A percentile compares a stretch with the other conserved stretches of the same genome.
These are phyloP conservation scores for Phortica magna DNA, from an alignment of 2,888 invertebrate genomes.

Conservation along the genomic window DNA sequence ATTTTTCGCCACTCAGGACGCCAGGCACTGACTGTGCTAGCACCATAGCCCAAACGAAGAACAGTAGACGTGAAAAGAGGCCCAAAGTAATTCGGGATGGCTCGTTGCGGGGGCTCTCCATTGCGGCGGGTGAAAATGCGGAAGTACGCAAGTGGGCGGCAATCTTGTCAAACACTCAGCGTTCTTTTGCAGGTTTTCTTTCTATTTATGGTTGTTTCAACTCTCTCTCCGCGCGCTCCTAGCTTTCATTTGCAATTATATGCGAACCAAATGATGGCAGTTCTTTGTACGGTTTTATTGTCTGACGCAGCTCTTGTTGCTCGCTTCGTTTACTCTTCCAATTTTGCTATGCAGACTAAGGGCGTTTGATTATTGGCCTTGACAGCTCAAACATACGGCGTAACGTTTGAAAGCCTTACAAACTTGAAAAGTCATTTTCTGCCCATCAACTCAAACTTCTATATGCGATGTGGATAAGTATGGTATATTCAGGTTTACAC, in stretches of 20 bases:
- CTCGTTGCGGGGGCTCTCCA: conserved; percentile 34
- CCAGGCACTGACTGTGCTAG: conserved; percentile 58
- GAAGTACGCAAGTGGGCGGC: no score
- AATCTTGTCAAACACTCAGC: not conserved
- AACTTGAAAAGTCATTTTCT: conserved; percentile 30
- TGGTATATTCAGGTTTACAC: no score
- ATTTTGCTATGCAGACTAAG: conserved; percentile 12
- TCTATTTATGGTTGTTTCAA: not conserved
- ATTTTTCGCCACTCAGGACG: conserved; percentile 71
- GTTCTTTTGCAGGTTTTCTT: not conserved
- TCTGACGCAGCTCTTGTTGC: conserved; percentile 32
- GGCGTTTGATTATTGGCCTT: not conserved
- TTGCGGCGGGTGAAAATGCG: no score
- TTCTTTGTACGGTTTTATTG: conserved; percentile 30
- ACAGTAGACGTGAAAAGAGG: conserved; percentile 1
- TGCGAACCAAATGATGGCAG: conserved; percentile 12
- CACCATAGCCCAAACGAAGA: conserved; percentile 53
- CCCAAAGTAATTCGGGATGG: not conserved
- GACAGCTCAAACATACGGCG: conserved; percentile 37
- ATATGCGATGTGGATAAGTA: no score
- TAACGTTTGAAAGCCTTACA: not conserved
- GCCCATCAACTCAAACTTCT: not conserved
- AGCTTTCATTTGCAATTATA: conserved; percentile 58
- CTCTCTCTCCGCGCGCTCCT: conserved; percentile 44
- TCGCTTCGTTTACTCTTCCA: conserved; percentile 46